Conservation (phyloP, 2,888 invertebrate genomes). For the Gandaritis pyraliata region DNA sequence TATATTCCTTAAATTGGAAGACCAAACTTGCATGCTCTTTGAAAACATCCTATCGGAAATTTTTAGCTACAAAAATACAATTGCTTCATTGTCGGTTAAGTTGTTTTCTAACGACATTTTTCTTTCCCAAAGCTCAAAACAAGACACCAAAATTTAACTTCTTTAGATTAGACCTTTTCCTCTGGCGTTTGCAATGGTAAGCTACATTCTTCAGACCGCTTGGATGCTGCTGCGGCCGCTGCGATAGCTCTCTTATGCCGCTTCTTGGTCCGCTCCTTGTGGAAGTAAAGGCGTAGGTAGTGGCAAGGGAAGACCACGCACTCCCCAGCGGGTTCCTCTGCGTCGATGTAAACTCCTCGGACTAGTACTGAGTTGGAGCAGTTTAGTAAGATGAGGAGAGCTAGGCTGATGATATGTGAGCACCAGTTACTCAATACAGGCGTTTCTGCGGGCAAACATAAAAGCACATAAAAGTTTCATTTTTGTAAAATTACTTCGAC, state of each 20-base stretch:
- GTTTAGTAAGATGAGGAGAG: constrained; percentile 90
- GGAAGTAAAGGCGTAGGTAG: constrained; percentile 91
- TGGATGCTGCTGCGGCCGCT: constrained; percentile 61
- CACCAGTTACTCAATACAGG: constrained; percentile 91
- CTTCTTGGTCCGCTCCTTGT: constrained; percentile 87
- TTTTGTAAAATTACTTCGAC: too few relatives aligned
- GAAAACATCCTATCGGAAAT: too few relatives aligned
- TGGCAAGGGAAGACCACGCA: constrained; percentile 94
- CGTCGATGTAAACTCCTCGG: constrained; percentile 94
- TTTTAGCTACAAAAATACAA: too few relatives aligned
- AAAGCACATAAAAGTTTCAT: too few relatives aligned
- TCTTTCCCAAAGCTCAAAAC: too few relatives aligned
- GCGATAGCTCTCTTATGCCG: constrained; percentile 70
- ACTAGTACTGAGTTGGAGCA: constrained; percentile 95
- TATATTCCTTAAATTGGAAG: too few relatives aligned
- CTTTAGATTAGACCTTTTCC: constrained; percentile 66
- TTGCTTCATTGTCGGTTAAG: too few relatives aligned
- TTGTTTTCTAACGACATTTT: too few relatives aligned
- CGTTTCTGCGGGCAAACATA: constrained; percentile 81
- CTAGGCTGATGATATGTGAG: constrained; percentile 89
- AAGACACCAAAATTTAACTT: too few relatives aligned
- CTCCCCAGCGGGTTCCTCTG: constrained; percentile 91
- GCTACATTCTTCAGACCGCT: constrained; percentile 68
- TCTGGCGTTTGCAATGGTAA: constrained; percentile 71
- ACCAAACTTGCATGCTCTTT: too few relatives aligned